Evolutionary conservation across 2,113 vertebrate species (phyloP), one percentile per base, ranked within the genome.

Genomic region (Burhinus oedicnemus): DNA sequence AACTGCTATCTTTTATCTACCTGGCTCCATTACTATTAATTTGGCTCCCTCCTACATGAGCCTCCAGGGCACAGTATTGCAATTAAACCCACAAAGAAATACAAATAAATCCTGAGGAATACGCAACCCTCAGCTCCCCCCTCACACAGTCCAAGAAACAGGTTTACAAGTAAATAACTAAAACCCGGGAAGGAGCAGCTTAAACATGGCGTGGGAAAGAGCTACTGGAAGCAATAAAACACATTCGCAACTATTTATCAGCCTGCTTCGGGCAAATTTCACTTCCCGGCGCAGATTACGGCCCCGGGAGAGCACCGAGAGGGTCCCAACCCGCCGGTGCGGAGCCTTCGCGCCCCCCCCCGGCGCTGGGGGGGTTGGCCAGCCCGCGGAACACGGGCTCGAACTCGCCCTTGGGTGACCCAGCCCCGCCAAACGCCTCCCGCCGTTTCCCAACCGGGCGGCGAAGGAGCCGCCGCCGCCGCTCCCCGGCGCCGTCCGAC

Each of bases 241-340:
- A 11, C 0, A 21, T 15, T 7, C 66, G 0, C n/a, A 18, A 3
- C 29, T 4, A 0, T 12, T 71, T 12, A 0, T 1, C 42, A 0
- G 38, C 18, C 19, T 6, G 25, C 9, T 42, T 3, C 0, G 11
- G 26, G 2, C 15, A 0, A 15, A 45, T 8, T 47, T 2, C 8
- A 3, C 32, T 2, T 0, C 42, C 21, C 68, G 45, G 22, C 7
- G 69, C 21, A n/a, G 40, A 18, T 6, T 18, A 6, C 6, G 11
- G 71, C 19, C 25, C 44, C 23, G 26, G 2, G 26, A 11, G 58
- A 25, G 69, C 60, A 4, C 21, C 9, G 36, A 4, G 47, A 4
- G 12, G 20, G 21, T 14, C n/a, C 29, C 27, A 18, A 9, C 27
- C n/a, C 20, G 44, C 15, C 6, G 58, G 36, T 14, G 45, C 52